A percentile compares a stretch with the other conserved stretches of the same genome.
These are phyloP conservation scores for Camponotus fellah DNA, from an alignment of 2,888 invertebrate genomes.

Conservation along the genomic window DNA sequence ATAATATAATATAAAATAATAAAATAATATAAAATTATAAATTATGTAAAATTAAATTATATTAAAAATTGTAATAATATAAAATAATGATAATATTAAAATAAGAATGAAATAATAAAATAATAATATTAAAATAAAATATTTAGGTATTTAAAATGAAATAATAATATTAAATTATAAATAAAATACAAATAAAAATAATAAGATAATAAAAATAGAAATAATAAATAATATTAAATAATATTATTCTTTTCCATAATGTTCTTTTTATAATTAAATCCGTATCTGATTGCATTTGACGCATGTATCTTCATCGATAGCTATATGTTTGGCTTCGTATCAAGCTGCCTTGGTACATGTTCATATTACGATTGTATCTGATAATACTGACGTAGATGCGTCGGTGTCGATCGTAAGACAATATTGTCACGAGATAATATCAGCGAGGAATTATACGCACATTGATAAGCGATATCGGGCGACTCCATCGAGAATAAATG, in stretches of 20 bases:
- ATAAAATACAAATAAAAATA: no score
- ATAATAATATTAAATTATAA: no score
- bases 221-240: neutral
- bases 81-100: no score
- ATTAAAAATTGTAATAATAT: no score
- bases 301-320: neutral
- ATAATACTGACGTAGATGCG: slow-evolving; percentile 23
- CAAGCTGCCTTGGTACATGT: neutral
- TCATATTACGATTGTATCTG: slow-evolving; percentile 13
- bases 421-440: slow-evolving; percentile 43
- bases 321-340: slow-evolving; percentile 12
- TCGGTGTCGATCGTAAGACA: slow-evolving; percentile 25
- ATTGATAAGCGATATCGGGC: slow-evolving; percentile 29
- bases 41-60: no score
- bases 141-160: neutral
- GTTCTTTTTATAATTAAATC: neutral
- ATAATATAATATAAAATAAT: no score
- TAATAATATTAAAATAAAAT: neutral
- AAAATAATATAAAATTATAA: no score
- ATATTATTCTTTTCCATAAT: neutral
- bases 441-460: slow-evolving; percentile 14
- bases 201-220: no score
- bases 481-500: slow-evolving; percentile 5
- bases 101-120: no score
- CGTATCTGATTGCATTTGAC: neutral